A percentile compares a stretch with the other conserved stretches of the same genome.
Conservation (phyloP, 1,140 invertebrate species). For the Alviniconcha marisindica region DNA sequence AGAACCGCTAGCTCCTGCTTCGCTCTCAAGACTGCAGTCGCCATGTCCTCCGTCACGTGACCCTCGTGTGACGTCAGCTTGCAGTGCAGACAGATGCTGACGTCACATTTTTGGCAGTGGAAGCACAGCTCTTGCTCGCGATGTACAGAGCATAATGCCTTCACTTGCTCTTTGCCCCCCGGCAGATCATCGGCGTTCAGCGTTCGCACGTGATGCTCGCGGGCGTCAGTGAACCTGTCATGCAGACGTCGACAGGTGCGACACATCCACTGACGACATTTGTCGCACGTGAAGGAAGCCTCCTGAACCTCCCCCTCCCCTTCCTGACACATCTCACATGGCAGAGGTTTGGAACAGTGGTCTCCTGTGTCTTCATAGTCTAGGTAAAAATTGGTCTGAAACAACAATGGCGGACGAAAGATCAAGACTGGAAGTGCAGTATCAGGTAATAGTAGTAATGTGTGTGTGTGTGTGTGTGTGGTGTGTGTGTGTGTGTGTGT, state of each 20-base stretch:
- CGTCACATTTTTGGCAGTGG: conserved; percentile 35
- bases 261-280: conserved; percentile 32
- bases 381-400: conserved; percentile 35
- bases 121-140: conserved; percentile 16
- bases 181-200: background rate
- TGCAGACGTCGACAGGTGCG: conserved; percentile 25
- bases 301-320: background rate
- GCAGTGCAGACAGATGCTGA: conserved; percentile 38
- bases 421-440: too few species aligned
- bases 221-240: background rate
- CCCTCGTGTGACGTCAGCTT: conserved; percentile 41
- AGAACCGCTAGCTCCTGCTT: background rate
- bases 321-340: conserved; percentile 35
- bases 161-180: background rate
- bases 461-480: too few species aligned
- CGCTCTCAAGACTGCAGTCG: background rate
- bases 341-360: background rate
- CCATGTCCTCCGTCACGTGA: conserved; percentile 26
- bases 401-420: too few species aligned
- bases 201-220: conserved; percentile 11
- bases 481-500: too few species aligned
- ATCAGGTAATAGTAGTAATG: too few species aligned
- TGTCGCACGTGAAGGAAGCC: background rate
- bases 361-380: background rate
- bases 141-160: background rate